Evolutionary conservation across 1,140 invertebrate species (phyloP), one percentile per base, ranked within the genome.

Genomic region (Drosophila leontia): DNA sequence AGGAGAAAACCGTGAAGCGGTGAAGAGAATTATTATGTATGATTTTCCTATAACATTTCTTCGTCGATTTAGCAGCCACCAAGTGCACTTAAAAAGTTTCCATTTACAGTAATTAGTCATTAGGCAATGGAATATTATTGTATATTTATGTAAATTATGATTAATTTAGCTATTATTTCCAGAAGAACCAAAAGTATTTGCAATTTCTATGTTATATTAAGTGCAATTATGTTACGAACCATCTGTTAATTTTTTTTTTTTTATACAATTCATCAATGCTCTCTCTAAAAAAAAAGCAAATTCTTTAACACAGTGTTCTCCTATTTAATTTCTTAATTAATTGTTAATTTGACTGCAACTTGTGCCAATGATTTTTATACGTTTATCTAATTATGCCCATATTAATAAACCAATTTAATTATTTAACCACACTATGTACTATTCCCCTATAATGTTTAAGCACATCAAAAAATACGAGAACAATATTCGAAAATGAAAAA

Each of bases 291-390:
- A 29, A 35, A 55, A 42, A 39, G 29, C 34, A 26, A n/a, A 41
- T 53, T 76, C 13, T 55, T 67, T 75, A 68, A 78, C 75, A 69
- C 47, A 56, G 48, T 67, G 74, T 75, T 69, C 37, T 37, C 69
- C 50, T 81, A 47, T 75, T 78, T 83, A 71, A 63, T 82, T 71
- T 67, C 62, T 68, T 83, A 79, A 75, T 72, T 74, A 75, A 80
- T 87, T 80, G 69, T 82, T 90, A 85, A 82, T 90, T 92, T 91
- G 86, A 92, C 86, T 92, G 91, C 91, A 92, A 92, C 84, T 92
- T 92, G 91, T 92, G 91, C 91, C 91, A 92, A 92, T 92, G 86
- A 92, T 92, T 87, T 81, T 80, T 77, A 53, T 72, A 81, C 60
- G 60, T 82, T 69, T 74, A 78, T 71, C 69, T 87, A 75, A 80